These are phyloP conservation scores for Scophthalmus maximus DNA, from an alignment of 2,113 vertebrate genomes.

Conservation along the genomic window DNA sequence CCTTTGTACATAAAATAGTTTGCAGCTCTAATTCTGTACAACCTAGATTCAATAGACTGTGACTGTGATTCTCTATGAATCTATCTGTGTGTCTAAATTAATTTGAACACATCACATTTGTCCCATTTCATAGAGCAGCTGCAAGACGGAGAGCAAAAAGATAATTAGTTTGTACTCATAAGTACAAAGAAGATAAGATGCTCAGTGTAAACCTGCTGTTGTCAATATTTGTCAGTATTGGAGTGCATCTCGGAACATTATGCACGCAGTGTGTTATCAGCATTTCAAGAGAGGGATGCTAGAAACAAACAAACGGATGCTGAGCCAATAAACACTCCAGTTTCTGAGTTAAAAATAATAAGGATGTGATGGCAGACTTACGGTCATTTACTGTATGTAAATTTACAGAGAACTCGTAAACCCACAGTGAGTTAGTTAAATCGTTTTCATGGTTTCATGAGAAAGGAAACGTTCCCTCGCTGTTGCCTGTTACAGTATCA, in stretches of 20 bases:
- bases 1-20: no score
- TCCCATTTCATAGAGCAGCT: neutral
- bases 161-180: no score
- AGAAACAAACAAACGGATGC: slow-evolving; percentile 31
- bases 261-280: slow-evolving; percentile 9
- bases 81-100: neutral
- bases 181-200: no score
- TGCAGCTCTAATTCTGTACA: slow-evolving; percentile 5
- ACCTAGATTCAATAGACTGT: slow-evolving; percentile 8
- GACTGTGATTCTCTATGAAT: neutral
- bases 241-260: slow-evolving; percentile 30
- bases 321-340: neutral
- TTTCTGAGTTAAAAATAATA: neutral
- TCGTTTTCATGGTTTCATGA: neutral
- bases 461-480: neutral
- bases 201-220: slow-evolving; percentile 11
- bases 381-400: neutral
- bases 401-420: neutral
- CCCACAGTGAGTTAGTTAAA: neutral
- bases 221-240: slow-evolving; percentile 53
- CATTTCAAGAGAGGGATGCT: slow-evolving; percentile 19
- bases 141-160: no score
- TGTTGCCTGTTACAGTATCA: neutral
- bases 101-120: slow-evolving; percentile 6
- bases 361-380: neutral